Percentiles rank a stretch among this genome's conserved stretches.
Evolutionary conservation across 2,888 invertebrate genomes (phyloP).

Genomic region (Andrena marginata): DNA sequence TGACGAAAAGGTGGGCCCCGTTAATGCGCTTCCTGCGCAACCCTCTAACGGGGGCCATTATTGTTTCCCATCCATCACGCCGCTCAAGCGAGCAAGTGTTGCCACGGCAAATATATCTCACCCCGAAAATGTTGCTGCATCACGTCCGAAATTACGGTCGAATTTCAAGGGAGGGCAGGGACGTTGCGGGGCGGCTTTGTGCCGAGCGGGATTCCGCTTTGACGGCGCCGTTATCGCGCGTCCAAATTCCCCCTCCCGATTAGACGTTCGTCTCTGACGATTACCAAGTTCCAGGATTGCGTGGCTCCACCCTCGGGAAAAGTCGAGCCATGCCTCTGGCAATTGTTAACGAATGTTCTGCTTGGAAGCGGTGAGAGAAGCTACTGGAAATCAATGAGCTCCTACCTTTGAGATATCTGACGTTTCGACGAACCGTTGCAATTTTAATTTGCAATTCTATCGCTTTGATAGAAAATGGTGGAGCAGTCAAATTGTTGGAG

Average conservation of each 20-base stretch:
- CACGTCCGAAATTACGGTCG: conserved; percentile 77
- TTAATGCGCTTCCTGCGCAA: conserved; percentile 70
- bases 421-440: too few relatives aligned
- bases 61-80: conserved; percentile 75
- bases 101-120: conserved; percentile 54
- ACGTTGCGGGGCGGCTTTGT: conserved; percentile 65
- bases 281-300: conserved; percentile 40
- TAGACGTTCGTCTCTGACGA: conserved; percentile 55
- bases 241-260: conserved; percentile 72
- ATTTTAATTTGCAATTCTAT: too few relatives aligned
- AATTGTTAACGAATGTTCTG: background rate
- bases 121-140: conserved; percentile 74
- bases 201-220: conserved; percentile 70
- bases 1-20: conserved; percentile 60
- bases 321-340: conserved; percentile 12
- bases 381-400: background rate
- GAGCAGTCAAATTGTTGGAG: too few relatives aligned
- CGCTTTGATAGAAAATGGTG: too few relatives aligned
- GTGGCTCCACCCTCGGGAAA: conserved; percentile 23
- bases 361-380: background rate
- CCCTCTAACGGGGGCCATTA: conserved; percentile 69
- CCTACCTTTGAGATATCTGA: too few relatives aligned
- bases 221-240: conserved; percentile 72
- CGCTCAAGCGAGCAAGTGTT: conserved; percentile 39
- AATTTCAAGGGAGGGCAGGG: conserved; percentile 40